A percentile compares a stretch with the other conserved stretches of the same genome.
Conservation (phyloP, 2,888 invertebrate species). For the Epinotia bilunana region DNA sequence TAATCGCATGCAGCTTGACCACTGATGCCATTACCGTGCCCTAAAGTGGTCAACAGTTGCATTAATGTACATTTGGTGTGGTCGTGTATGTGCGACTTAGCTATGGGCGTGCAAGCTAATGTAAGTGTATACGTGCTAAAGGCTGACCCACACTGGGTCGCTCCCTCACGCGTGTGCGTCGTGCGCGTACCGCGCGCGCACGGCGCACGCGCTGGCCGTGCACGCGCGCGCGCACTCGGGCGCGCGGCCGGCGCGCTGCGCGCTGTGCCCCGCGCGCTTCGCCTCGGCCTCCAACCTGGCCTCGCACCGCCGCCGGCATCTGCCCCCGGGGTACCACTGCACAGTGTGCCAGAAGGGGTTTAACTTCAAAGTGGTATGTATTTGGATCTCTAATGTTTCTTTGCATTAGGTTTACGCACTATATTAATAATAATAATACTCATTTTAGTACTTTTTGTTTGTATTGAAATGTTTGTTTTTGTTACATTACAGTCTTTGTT, state of each 20-base stretch:
- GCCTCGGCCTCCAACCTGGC: conserved; percentile 54
- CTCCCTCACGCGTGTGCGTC: conserved; percentile 48
- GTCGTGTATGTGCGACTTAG: too few relatives aligned
- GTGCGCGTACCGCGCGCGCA: conserved; percentile 57
- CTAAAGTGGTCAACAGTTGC: too few relatives aligned
- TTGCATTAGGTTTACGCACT: too few relatives aligned
- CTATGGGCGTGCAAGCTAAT: too few relatives aligned
- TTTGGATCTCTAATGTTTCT: too few relatives aligned
- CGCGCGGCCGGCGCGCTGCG: conserved; percentile 52
- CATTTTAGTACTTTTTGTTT: too few relatives aligned
- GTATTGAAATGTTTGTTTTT: too few relatives aligned
- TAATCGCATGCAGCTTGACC: too few relatives aligned
- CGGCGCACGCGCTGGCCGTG: conserved; percentile 52
- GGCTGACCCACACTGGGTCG: conserved; percentile 53
- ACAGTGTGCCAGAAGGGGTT: conserved; percentile 53
- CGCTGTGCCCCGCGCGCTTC: conserved; percentile 55
- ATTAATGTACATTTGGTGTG: too few relatives aligned
- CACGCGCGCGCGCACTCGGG: conserved; percentile 58
- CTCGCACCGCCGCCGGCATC: conserved; percentile 54
- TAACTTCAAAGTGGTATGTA: conserved; percentile 53
- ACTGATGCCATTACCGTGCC: too few relatives aligned
- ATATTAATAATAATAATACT: too few relatives aligned
- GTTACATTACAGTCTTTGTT: too few relatives aligned
- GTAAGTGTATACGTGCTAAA: conserved; percentile 31
- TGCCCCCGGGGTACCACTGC: conserved; percentile 56